phyloP scores from a whole-genome alignment of 1,140 invertebrate species.

The Meloidogyne exigua region DNA sequence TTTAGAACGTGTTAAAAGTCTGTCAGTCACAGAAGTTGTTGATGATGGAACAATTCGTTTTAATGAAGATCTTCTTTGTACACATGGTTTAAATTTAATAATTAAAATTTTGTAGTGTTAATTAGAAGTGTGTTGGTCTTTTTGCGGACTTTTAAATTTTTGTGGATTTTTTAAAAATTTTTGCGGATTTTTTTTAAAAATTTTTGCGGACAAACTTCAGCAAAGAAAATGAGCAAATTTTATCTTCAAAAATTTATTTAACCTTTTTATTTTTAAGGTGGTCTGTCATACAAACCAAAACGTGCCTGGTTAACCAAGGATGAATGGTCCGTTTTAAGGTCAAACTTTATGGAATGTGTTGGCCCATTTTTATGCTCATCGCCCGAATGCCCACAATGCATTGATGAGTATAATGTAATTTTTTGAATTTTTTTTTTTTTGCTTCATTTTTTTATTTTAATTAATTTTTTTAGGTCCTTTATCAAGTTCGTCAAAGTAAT shows the following conservation, averaged over 20 bases:
- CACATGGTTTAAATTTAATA: constrained; percentile 17
- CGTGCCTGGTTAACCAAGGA: constrained; percentile 24
- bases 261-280: constrained; percentile 21
- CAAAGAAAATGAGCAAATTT: background rate
- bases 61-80: constrained; percentile 35
- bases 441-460: too few species aligned
- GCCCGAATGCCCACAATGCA: constrained; percentile 27
- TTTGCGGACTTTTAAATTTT: too few species aligned
- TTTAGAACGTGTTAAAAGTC: constrained; percentile 21
- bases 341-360: constrained; percentile 18
- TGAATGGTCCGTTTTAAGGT: constrained; percentile 27
- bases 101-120: too few species aligned
- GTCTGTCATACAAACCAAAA: constrained; percentile 26
- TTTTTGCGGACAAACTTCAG: too few species aligned
- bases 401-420: constrained; percentile 32
- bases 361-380: constrained; percentile 14
- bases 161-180: too few species aligned
- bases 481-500: constrained; percentile 8
- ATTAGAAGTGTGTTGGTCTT: too few species aligned
- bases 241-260: background rate
- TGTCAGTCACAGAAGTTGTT: background rate
- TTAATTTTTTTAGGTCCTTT: constrained; percentile 18
- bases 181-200: too few species aligned
- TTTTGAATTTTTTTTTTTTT: too few species aligned
- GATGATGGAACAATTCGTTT: constrained; percentile 12